Conservation (phyloP, 2,113 vertebrate species). For the Macheiramphus alcinus region DNA sequence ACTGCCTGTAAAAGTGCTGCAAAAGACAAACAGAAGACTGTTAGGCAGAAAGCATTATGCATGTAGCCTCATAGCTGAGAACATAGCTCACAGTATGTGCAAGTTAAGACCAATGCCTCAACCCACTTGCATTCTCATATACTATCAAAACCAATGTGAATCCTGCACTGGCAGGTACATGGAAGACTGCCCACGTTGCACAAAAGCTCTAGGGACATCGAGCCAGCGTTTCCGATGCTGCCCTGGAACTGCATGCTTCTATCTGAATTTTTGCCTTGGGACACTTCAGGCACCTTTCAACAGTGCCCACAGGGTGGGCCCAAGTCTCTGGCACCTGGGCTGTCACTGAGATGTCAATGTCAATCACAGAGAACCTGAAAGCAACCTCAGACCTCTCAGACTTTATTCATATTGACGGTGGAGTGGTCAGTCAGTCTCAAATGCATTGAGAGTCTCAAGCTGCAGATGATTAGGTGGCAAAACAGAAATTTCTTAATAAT, state of each 20-base stretch:
- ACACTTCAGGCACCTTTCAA: not conserved
- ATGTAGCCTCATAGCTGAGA: not conserved
- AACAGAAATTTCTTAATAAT: not conserved
- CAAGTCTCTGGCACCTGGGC: not conserved
- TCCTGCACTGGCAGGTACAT: not conserved
- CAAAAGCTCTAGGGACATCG: not conserved
- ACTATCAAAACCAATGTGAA: not conserved
- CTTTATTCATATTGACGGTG: not conserved
- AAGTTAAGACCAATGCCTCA: not conserved
- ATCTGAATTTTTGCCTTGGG: not conserved
- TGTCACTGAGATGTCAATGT: not conserved
- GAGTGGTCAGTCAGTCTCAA: not conserved
- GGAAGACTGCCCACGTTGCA: not conserved
- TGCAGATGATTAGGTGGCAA: not conserved
- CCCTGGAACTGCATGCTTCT: not conserved
- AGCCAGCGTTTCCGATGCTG: not conserved
- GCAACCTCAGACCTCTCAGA: not conserved
- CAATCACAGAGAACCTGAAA: not conserved
- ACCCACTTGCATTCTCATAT: not conserved
- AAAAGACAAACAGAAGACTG: slow-evolving; percentile 60
- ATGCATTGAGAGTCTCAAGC: not conserved
- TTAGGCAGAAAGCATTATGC: slow-evolving; percentile 35
- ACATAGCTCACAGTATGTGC: not conserved
- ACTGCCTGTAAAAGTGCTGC: slow-evolving; percentile 80
- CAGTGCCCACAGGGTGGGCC: not conserved